These are phyloP conservation scores for Ceratina japonica DNA, from an alignment of 1,140 invertebrate genomes.

Conservation along the genomic window DNA sequence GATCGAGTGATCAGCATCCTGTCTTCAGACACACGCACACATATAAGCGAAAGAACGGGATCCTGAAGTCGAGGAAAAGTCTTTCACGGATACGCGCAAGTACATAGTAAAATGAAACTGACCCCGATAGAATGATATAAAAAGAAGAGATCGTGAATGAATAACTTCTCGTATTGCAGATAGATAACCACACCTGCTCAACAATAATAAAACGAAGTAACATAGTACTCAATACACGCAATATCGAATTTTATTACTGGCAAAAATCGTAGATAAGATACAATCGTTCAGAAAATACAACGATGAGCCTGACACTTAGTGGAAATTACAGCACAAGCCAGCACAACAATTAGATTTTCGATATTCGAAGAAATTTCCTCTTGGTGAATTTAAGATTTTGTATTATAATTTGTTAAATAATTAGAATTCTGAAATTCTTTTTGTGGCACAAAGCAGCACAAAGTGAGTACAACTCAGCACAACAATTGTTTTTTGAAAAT, in stretches of 20 bases:
- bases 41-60: conserved; percentile 8
- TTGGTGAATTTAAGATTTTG: no score
- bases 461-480: no score
- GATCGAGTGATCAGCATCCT: conserved; percentile 70
- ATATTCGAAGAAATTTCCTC: no score
- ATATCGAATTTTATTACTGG: neutral
- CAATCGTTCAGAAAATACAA: neutral
- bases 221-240: neutral
- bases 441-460: no score
- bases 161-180: conserved; percentile 11
- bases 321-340: no score
- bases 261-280: neutral
- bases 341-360: no score
- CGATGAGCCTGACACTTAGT: neutral
- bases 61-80: neutral
- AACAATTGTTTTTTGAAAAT: no score
- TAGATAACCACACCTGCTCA: conserved; percentile 2
- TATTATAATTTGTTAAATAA: no score
- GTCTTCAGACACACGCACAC: conserved; percentile 38
- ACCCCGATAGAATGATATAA: conserved; percentile 4
- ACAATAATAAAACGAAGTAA: conserved; percentile 5
- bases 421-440: no score
- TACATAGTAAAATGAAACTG: conserved; percentile 16
- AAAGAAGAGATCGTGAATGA: neutral
- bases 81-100: conserved; percentile 5